Conservation (phyloP, 2,797 vertebrate species). For the Potorous gilbertii region DNA sequence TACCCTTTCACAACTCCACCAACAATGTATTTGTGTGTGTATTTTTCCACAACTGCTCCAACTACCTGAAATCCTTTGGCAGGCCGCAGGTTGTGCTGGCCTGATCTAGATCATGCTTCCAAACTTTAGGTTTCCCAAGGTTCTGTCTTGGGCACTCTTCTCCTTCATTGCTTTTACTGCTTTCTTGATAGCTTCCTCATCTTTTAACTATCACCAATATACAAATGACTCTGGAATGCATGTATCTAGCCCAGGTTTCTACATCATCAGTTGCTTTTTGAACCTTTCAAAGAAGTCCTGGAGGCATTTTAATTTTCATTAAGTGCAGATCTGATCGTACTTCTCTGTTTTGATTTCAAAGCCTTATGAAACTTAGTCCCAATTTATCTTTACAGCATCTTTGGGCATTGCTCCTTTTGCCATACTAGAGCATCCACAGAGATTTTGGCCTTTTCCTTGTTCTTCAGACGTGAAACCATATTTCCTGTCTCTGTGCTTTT, state of each 20-base stretch:
- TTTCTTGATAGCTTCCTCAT: background rate
- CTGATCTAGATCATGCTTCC: background rate
- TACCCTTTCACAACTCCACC: background rate
- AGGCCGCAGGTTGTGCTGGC: too few species aligned
- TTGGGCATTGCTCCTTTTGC: background rate
- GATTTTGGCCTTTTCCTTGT: background rate
- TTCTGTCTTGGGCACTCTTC: background rate
- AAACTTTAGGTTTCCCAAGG: background rate
- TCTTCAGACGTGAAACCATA: background rate
- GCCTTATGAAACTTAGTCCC: background rate
- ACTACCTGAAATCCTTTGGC: too few species aligned
- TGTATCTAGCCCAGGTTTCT: background rate
- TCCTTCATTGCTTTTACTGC: background rate
- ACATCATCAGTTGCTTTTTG: background rate
- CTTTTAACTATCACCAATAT: background rate
- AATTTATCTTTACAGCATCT: background rate
- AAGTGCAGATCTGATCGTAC: background rate
- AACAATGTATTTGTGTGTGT: background rate
- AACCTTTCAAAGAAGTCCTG: background rate
- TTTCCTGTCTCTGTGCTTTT: background rate
- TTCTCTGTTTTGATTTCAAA: background rate
- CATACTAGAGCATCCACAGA: background rate
- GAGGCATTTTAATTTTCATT: background rate
- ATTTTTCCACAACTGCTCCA: background rate
- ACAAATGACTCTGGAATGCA: background rate